Conservation (phyloP, 2,888 invertebrate species). For the Bugulina stolonifera region DNA sequence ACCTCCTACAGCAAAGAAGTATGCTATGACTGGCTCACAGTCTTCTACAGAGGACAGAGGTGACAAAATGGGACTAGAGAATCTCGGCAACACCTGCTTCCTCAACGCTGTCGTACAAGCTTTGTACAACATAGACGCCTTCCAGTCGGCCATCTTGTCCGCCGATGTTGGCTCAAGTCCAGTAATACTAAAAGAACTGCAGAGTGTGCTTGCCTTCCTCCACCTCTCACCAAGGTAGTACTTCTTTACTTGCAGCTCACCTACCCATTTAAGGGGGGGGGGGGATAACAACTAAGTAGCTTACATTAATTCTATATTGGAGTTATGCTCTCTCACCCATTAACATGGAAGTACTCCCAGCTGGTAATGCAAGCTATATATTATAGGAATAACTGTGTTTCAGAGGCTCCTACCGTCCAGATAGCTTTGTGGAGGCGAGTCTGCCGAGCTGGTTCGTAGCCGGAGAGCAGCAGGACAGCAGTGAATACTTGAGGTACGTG, state of each 20-base stretch:
- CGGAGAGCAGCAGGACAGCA: conserved; percentile 79
- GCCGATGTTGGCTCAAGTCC: conserved; percentile 53
- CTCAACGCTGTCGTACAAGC: conserved; percentile 83
- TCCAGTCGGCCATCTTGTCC: conserved; percentile 37
- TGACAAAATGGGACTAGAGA: conserved; percentile 68
- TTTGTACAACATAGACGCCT: conserved; percentile 67
- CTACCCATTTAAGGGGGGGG: too few species aligned
- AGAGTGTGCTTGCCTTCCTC: conserved; percentile 61
- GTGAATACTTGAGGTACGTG: conserved; percentile 73
- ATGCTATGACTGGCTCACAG: neutral
- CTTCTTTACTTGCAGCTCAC: neutral
- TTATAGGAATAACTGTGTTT: too few species aligned
- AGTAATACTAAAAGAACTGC: conserved; percentile 65
- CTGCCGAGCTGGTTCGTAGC: conserved; percentile 71
- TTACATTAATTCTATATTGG: too few species aligned
- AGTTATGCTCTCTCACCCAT: too few species aligned
- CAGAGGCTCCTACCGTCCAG: conserved; percentile 64
- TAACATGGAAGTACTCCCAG: too few species aligned
- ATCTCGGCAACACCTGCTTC: conserved; percentile 81
- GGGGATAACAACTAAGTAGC: too few species aligned
- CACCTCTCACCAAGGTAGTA: conserved; percentile 9
- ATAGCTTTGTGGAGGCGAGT: conserved; percentile 65
- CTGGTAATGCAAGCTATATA: too few species aligned
- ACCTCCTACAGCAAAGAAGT: too few species aligned
- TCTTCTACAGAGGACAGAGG: neutral